Percentiles rank a stretch among this genome's conserved stretches.
Conservation (phyloP, 2,888 invertebrate species). For the Dolichomitus sp. region DNA sequence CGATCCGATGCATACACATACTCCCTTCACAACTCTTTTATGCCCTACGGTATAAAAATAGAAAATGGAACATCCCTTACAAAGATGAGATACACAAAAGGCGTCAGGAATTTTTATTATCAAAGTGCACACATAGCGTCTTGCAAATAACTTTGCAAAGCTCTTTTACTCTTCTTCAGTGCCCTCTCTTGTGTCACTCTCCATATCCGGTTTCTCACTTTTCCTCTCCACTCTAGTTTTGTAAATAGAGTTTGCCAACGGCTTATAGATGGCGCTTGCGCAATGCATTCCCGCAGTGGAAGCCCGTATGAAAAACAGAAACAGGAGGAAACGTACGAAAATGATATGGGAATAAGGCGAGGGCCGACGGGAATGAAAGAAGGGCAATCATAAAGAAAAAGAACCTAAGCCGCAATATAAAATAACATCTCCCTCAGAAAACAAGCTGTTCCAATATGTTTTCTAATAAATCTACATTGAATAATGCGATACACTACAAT, state of each 20-base stretch:
- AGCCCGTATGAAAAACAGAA: slow-evolving; percentile 13
- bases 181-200: slow-evolving; percentile 12
- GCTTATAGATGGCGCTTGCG: slow-evolving; percentile 19
- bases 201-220: slow-evolving; percentile 19
- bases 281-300: not conserved
- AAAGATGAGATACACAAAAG: slow-evolving; percentile 56
- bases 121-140: slow-evolving; percentile 40
- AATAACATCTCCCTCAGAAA: too few species aligned
- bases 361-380: not conserved
- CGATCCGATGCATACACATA: slow-evolving; percentile 30
- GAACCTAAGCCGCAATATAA: not conserved
- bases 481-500: too few species aligned
- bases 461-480: too few species aligned
- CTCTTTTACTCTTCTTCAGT: slow-evolving; percentile 28
- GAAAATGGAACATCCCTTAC: slow-evolving; percentile 49
- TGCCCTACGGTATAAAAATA: slow-evolving; percentile 37
- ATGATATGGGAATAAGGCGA: slow-evolving; percentile 9
- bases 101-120: slow-evolving; percentile 63
- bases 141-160: slow-evolving; percentile 54
- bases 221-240: slow-evolving; percentile 3
- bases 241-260: slow-evolving; percentile 23
- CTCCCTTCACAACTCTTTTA: slow-evolving; percentile 14
- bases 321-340: not conserved
- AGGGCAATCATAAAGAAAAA: not conserved
- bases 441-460: too few species aligned